Percentiles rank a stretch among this genome's conserved stretches.
Conservation (phyloP, 2,797 vertebrate species). For the Rhinoraja longicauda region DNA sequence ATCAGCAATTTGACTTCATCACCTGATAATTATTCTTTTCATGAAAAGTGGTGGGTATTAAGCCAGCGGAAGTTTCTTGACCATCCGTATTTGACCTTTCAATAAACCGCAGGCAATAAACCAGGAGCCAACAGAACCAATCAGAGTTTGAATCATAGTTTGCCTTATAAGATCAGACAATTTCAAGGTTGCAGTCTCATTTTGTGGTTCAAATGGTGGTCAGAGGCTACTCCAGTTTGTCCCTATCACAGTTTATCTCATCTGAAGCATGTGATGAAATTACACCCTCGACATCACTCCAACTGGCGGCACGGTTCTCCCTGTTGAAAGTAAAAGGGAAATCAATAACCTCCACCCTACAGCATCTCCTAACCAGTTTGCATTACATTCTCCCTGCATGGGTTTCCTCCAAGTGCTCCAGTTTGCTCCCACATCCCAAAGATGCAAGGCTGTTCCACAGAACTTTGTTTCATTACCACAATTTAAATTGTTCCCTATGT, state of each 20-base stretch:
- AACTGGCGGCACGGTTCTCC: not conserved
- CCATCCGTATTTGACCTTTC: not conserved
- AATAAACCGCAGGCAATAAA: not conserved
- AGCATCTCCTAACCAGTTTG: not conserved
- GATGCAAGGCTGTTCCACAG: too few species aligned
- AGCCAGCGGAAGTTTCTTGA: not conserved
- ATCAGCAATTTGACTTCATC: not conserved
- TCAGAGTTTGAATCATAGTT: not conserved
- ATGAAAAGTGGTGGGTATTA: not conserved
- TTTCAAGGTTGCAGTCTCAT: not conserved
- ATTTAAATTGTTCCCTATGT: not conserved
- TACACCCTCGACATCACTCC: not conserved
- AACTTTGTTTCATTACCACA: too few species aligned
- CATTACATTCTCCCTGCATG: too few species aligned
- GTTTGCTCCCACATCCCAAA: too few species aligned
- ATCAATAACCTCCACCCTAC: too few species aligned
- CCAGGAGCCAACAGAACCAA: not conserved
- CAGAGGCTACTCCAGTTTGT: not conserved
- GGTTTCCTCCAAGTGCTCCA: too few species aligned
- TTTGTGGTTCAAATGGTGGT: not conserved
- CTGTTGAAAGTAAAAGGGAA: not conserved
- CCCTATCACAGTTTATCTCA: not conserved
- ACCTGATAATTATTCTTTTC: not conserved
- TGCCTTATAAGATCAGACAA: not conserved
- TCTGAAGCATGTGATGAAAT: conserved; percentile 15